Percentiles rank a stretch among this genome's conserved stretches.
Conservation (phyloP, 2,113 vertebrate species). For the Pampusana beccarii region DNA sequence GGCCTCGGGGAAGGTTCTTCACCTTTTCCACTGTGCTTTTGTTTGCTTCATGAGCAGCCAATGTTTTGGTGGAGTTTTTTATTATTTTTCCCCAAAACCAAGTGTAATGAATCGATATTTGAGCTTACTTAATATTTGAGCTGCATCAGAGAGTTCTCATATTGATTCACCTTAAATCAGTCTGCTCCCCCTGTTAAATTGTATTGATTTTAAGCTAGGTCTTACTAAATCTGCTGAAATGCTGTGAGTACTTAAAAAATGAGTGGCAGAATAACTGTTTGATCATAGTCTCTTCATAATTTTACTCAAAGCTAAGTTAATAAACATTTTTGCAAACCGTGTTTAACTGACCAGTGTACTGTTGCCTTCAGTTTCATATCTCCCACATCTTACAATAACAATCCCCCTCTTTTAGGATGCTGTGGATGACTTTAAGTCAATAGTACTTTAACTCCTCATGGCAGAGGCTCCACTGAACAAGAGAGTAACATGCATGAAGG, state of each 20-base stretch:
- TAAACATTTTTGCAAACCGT: background rate
- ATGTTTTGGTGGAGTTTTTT: background rate
- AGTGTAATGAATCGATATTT: background rate
- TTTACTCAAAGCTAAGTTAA: background rate
- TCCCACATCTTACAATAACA: background rate
- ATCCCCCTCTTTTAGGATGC: background rate
- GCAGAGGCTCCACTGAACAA: background rate
- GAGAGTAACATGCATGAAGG: background rate
- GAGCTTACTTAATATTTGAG: background rate
- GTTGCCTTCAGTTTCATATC: background rate
- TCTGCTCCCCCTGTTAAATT: background rate
- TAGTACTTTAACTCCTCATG: background rate
- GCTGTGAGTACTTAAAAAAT: background rate
- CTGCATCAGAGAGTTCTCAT: background rate
- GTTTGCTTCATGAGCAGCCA: background rate
- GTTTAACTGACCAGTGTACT: fast-evolving
- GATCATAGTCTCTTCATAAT: background rate
- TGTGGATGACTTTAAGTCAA: background rate
- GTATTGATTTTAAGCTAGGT: background rate
- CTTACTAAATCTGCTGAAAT: background rate
- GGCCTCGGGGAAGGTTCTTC: background rate
- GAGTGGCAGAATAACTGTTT: background rate
- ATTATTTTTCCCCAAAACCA: background rate
- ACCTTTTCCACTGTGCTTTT: background rate
- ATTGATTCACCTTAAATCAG: background rate